A percentile compares a stretch with the other conserved stretches of the same genome.
Evolutionary conservation across 1,140 invertebrate genomes (phyloP).

Genomic region (Drosophila repletoides): DNA sequence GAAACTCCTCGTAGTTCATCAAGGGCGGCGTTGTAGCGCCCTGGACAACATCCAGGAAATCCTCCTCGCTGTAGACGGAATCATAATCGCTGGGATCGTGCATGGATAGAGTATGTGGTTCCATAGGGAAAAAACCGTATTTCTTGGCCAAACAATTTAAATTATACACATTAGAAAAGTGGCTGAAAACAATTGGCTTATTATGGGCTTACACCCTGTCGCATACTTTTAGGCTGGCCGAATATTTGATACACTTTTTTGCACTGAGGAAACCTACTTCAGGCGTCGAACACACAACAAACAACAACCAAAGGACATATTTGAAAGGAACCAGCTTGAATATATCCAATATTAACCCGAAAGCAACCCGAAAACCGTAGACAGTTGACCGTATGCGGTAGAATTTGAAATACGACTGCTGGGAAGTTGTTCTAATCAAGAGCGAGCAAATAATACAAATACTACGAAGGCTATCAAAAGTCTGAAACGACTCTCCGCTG

Average conservation of each 20-base stretch:
- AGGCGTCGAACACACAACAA: not conserved
- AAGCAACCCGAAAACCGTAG: conserved; percentile 4
- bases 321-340: too few species aligned
- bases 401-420: conserved; percentile 51
- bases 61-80: conserved; percentile 60
- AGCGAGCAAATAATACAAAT: conserved; percentile 49
- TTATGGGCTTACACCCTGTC: conserved; percentile 8
- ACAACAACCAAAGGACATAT: too few species aligned
- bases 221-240: conserved; percentile 54
- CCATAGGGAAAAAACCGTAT: too few species aligned
- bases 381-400: conserved; percentile 48
- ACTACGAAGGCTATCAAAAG: conserved; percentile 65
- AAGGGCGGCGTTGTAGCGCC: conserved; percentile 56
- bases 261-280: not conserved
- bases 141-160: too few species aligned
- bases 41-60: conserved; percentile 43
- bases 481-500: conserved; percentile 48
- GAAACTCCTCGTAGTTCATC: conserved; percentile 68
- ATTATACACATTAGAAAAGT: too few species aligned
- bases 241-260: too few species aligned
- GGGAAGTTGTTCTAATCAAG: conserved; percentile 57
- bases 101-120: conserved; percentile 25
- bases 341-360: too few species aligned
- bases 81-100: conserved; percentile 69
- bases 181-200: too few species aligned